Evolutionary conservation across 2,797 vertebrate genomes (phyloP).

Genomic region (Danio aesculapii): DNA sequence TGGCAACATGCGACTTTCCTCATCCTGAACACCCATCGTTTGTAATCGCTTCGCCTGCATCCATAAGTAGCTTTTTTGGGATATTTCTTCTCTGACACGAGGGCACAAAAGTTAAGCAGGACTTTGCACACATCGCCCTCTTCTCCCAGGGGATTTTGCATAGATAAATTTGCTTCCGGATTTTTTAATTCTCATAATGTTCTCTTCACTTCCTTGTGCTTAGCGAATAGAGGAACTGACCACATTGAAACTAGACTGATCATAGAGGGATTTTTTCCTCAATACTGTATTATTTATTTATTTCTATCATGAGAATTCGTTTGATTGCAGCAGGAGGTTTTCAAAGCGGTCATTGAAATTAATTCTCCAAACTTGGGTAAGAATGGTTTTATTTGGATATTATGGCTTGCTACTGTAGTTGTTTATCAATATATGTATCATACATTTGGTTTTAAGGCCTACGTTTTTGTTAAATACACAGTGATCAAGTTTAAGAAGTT

Average conservation of each 20-base stretch:
- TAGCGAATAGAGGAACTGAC: conserved; percentile 83
- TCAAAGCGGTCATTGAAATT: conserved; percentile 23
- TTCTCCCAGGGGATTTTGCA: conserved; percentile 73
- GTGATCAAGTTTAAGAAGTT: background rate
- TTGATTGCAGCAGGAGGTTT: conserved; percentile 18
- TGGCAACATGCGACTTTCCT: background rate
- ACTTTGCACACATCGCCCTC: background rate
- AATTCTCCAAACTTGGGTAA: conserved; percentile 63
- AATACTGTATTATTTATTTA: conserved; percentile 43
- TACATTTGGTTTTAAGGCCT: background rate
- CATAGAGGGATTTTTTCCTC: conserved; percentile 4
- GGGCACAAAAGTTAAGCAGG: too few relatives aligned
- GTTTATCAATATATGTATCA: background rate
- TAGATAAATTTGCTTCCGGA: conserved; percentile 80
- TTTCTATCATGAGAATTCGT: conserved; percentile 64
- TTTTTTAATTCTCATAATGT: conserved; percentile 70
- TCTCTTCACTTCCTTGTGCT: conserved; percentile 82
- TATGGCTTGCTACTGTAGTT: background rate
- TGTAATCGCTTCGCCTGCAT: background rate
- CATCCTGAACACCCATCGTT: background rate
- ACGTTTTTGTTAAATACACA: background rate
- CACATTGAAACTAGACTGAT: conserved; percentile 63
- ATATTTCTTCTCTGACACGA: background rate
- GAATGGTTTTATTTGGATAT: conserved; percentile 30
- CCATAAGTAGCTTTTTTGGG: background rate